phyloP scores from a whole-genome alignment of 2,113 vertebrate species.

The Formicarius rufipectus region DNA sequence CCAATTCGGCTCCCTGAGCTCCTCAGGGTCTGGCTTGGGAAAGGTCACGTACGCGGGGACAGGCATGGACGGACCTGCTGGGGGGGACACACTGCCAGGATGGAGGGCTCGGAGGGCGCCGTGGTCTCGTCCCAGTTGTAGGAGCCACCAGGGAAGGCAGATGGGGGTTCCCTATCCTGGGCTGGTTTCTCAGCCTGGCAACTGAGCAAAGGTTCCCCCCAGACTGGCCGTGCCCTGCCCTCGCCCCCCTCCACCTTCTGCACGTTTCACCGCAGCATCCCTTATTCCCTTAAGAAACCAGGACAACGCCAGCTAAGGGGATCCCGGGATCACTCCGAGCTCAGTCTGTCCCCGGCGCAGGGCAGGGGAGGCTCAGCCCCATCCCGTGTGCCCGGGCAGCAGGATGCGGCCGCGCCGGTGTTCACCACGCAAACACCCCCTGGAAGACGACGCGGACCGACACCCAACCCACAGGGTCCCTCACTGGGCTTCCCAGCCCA shows the following conservation, averaged over 20 bases:
- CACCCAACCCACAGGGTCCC: fast-evolving
- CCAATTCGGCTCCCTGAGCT: neutral
- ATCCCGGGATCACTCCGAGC: fast-evolving
- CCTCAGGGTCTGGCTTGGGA: neutral
- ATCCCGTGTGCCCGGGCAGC: neutral
- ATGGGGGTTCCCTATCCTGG: too few relatives aligned
- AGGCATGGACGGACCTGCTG: neutral
- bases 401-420: neutral
- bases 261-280: fast-evolving
- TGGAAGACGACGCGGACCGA: neutral
- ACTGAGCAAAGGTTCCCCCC: neutral
- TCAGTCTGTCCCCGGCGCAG: fast-evolving
- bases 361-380: neutral
- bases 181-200: too few relatives aligned
- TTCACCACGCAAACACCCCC: too few relatives aligned
- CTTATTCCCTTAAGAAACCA: fast-evolving
- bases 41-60: neutral
- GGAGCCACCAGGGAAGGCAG: fast-evolving
- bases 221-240: neutral
- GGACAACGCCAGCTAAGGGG: fast-evolving
- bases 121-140: fast-evolving
- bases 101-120: fast-evolving
- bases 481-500: fast-evolving
- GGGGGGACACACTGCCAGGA: neutral
- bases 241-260: fast-evolving